These are phyloP conservation scores for Carcinoscorpius rotundicauda DNA, from an alignment of 1,140 invertebrate genomes.

Conservation along the genomic window DNA sequence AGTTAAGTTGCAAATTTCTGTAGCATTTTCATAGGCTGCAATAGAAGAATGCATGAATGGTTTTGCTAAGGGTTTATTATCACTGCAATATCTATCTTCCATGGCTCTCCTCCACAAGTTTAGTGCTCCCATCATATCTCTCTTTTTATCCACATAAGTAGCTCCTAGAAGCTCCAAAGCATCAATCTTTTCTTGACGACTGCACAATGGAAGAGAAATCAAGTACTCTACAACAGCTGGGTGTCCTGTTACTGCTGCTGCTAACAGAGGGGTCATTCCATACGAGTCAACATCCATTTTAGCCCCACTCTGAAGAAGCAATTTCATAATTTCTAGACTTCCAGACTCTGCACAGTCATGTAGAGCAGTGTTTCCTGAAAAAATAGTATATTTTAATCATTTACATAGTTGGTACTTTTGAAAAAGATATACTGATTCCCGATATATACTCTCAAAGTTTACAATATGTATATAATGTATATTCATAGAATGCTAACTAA, in stretches of 20 bases:
- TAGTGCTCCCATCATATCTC: slow-evolving; percentile 81
- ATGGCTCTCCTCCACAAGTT: slow-evolving; percentile 80
- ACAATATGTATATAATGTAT: too few species aligned
- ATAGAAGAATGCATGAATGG: slow-evolving; percentile 51
- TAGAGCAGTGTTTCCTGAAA: slow-evolving; percentile 64
- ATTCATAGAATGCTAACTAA: too few species aligned
- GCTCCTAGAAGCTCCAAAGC: slow-evolving; percentile 88
- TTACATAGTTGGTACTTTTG: too few species aligned
- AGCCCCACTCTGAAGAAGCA: slow-evolving; percentile 72
- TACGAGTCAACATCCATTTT: slow-evolving; percentile 90
- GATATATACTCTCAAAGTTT: too few species aligned
- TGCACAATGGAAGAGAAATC: slow-evolving; percentile 52
- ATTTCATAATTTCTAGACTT: slow-evolving; percentile 79
- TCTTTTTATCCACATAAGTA: slow-evolving; percentile 90
- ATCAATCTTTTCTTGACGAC: slow-evolving; percentile 67
- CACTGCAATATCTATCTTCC: slow-evolving; percentile 40
- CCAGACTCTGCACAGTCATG: slow-evolving; percentile 94
- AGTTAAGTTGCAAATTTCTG: slow-evolving; percentile 62
- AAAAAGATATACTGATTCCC: too few species aligned
- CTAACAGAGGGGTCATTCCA: slow-evolving; percentile 85
- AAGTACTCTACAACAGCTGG: slow-evolving; percentile 85
- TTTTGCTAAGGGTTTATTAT: slow-evolving; percentile 44
- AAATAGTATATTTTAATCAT: background rate
- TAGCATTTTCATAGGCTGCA: slow-evolving; percentile 73
- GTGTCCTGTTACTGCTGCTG: slow-evolving; percentile 83